A percentile compares a stretch with the other conserved stretches of the same genome.
Evolutionary conservation across 2,888 invertebrate genomes (phyloP).

Genomic region (Idaea aversata): DNA sequence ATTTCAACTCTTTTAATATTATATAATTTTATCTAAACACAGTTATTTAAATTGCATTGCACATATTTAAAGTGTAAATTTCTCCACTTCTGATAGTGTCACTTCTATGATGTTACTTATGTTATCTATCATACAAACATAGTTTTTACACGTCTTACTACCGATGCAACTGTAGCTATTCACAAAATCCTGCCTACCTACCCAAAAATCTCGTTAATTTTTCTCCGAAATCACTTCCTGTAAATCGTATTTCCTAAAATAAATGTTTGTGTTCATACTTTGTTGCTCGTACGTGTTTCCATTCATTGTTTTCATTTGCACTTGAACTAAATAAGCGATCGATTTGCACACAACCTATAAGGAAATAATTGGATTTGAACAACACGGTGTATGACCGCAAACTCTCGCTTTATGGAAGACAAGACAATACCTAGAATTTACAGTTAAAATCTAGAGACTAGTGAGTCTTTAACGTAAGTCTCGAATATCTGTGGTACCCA

Average conservation of each 20-base stretch:
- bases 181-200: not conserved
- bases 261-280: not conserved
- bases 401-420: not conserved
- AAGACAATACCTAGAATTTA: not conserved
- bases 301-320: not conserved
- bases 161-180: too few relatives aligned
- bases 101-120: too few relatives aligned
- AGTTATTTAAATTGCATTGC: too few relatives aligned
- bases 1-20: not conserved
- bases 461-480: too few relatives aligned
- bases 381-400: not conserved
- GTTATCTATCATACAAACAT: too few relatives aligned
- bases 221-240: not conserved
- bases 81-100: too few relatives aligned
- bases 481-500: too few relatives aligned
- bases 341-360: not conserved
- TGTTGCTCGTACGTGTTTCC: not conserved
- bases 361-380: slow-evolving; percentile 1
- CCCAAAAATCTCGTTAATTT: not conserved
- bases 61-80: too few relatives aligned
- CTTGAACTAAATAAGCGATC: slow-evolving; percentile 1
- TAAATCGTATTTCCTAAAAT: not conserved
- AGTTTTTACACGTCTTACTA: too few relatives aligned
- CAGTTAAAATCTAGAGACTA: not conserved
- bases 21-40: not conserved